A percentile compares a stretch with the other conserved stretches of the same genome.
Evolutionary conservation across 37 sponge, comb jelly and placozoan genomes (phyloP).

Genomic region (Theonella swinhoei): DNA sequence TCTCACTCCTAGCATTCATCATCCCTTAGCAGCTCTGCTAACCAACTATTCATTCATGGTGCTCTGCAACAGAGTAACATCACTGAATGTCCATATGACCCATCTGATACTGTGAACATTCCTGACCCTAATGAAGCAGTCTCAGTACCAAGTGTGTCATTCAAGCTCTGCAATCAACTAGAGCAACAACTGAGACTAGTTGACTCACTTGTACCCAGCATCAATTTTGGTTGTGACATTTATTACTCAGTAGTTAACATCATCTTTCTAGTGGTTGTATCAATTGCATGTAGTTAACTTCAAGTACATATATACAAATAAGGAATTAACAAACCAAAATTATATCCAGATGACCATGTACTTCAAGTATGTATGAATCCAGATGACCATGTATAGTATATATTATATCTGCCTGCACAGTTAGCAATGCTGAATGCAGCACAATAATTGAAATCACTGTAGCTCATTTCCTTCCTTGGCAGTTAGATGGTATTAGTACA

Average conservation of each 20-base stretch:
- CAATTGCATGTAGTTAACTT: no score
- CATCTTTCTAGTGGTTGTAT: no score
- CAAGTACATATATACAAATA: no score
- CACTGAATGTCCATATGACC: no score
- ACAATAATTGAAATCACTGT: neutral
- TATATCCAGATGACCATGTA: no score
- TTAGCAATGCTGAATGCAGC: neutral
- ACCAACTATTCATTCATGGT: constrained; percentile 28
- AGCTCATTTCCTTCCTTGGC: neutral
- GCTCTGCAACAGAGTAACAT: constrained; percentile 22
- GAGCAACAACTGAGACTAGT: neutral
- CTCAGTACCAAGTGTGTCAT: constrained; percentile 7
- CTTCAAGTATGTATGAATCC: no score
- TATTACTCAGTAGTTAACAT: neutral
- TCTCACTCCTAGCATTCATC: no score
- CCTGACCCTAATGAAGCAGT: no score
- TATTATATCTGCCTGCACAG: neutral
- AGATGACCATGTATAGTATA: no score
- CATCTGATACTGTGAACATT: no score
- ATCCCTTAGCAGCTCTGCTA: no score
- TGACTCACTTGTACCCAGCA: neutral
- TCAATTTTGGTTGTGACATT: neutral
- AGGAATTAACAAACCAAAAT: no score
- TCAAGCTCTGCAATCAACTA: neutral
- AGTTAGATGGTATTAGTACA: neutral